Conservation (phyloP, 2,113 vertebrate genomes). For the Dipodomys stephensi region DNA sequence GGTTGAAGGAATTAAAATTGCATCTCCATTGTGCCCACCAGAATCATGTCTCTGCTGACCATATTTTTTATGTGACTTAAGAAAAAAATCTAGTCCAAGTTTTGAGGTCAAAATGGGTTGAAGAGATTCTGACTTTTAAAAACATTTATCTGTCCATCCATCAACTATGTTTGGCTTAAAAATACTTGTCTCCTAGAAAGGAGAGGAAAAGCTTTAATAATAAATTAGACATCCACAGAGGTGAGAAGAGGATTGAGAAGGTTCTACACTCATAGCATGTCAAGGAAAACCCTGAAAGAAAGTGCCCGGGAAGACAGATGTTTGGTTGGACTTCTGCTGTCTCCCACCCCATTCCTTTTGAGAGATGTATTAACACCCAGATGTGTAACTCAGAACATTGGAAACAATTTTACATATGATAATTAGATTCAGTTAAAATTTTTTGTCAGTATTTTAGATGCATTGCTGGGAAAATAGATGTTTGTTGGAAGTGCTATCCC, state of each 20-base stretch:
- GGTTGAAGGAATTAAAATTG: slow-evolving; percentile 77
- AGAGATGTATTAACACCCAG: background rate
- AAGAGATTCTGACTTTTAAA: background rate
- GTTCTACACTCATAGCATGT: rapidly evolving
- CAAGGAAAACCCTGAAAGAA: background rate
- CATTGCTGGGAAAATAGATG: background rate
- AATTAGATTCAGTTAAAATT: background rate
- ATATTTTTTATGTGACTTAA: slow-evolving; percentile 43
- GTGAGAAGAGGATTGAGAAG: background rate
- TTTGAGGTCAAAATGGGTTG: slow-evolving; percentile 45
- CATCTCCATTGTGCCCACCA: slow-evolving; percentile 62
- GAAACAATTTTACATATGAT: background rate
- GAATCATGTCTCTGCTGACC: slow-evolving; percentile 64
- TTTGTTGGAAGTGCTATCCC: background rate
- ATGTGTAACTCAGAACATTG: background rate
- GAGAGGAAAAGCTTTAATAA: background rate
- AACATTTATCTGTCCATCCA: background rate
- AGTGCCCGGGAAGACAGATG: too few relatives aligned
- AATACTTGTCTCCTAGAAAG: background rate
- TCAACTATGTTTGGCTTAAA: background rate
- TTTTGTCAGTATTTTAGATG: background rate
- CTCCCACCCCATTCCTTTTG: background rate
- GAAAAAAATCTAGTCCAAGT: slow-evolving; percentile 49
- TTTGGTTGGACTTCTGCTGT: background rate
- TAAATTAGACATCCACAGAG: background rate